Conservation (phyloP, 2,113 vertebrate genomes). For the Myrmophylax atrothorax region DNA sequence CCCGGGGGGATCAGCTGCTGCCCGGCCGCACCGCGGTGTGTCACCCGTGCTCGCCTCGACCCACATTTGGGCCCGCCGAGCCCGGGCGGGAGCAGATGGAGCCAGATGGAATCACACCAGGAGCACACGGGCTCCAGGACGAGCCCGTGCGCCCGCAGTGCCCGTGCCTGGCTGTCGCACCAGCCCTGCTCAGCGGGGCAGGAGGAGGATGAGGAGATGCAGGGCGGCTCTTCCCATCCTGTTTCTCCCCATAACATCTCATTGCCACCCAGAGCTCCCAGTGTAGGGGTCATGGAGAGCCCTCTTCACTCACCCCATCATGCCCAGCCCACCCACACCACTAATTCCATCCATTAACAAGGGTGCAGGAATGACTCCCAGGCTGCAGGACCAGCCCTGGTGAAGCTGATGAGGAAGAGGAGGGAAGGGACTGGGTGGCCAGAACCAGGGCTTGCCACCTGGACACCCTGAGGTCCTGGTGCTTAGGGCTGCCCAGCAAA, state of each 20-base stretch:
- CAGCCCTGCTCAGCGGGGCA: rapidly evolving
- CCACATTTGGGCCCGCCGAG: background rate
- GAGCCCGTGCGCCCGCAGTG: background rate
- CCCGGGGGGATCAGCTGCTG: constrained; percentile 17
- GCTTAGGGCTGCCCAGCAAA: background rate
- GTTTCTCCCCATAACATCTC: rapidly evolving
- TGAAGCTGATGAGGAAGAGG: rapidly evolving
- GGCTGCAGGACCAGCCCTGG: background rate
- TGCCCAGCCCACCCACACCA: background rate
- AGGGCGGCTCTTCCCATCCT: rapidly evolving
- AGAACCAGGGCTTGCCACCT: background rate
- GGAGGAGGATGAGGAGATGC: background rate
- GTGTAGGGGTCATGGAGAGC: rapidly evolving
- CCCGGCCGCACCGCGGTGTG: background rate
- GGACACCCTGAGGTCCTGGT: rapidly evolving
- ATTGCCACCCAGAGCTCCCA: rapidly evolving
- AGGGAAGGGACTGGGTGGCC: background rate
- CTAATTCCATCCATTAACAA: rapidly evolving
- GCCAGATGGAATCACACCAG: constrained; percentile 19
- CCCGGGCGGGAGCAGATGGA: background rate
- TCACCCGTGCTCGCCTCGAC: background rate
- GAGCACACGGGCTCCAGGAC: background rate
- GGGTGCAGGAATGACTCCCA: background rate
- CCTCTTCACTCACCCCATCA: rapidly evolving
- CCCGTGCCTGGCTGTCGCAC: background rate